Evolutionary conservation across 2,797 vertebrate species (phyloP).

Genomic region (Parambassis ranga): DNA sequence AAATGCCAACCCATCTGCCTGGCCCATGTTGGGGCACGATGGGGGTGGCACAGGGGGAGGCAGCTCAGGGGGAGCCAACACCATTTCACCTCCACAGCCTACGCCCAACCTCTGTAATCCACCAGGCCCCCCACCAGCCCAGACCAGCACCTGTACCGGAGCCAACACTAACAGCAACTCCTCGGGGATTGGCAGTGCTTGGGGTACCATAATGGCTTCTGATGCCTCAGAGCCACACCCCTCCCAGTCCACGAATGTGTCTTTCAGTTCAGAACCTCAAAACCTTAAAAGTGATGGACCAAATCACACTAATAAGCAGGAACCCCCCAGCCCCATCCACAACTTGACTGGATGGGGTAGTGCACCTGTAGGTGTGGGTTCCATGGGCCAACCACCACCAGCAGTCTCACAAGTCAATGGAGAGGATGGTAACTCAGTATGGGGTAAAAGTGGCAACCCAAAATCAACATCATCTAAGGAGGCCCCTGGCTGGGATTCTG

Average conservation of each 20-base stretch:
- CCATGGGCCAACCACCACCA: slow-evolving; percentile 89
- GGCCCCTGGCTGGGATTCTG: slow-evolving; percentile 86
- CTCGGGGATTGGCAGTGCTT: slow-evolving; percentile 90
- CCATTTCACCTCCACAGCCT: slow-evolving; percentile 77
- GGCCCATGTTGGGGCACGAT: slow-evolving; percentile 94
- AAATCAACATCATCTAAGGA: slow-evolving; percentile 88
- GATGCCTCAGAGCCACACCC: slow-evolving; percentile 85
- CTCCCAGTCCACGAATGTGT: slow-evolving; percentile 94
- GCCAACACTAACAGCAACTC: slow-evolving; percentile 84
- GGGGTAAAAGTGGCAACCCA: slow-evolving; percentile 88
- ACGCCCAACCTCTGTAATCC: slow-evolving; percentile 74
- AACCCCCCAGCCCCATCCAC: slow-evolving; percentile 83
- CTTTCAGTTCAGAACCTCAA: slow-evolving; percentile 98
- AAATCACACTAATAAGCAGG: slow-evolving; percentile 93
- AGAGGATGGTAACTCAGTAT: slow-evolving; percentile 87
- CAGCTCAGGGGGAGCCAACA: slow-evolving; percentile 90
- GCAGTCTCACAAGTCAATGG: slow-evolving; percentile 90
- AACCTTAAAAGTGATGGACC: slow-evolving; percentile 99
- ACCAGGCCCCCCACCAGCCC: slow-evolving; percentile 64
- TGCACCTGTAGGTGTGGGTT: slow-evolving; percentile 72
- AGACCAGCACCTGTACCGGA: slow-evolving; percentile 78
- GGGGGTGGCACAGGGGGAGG: slow-evolving; percentile 88
- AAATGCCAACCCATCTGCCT: slow-evolving; percentile 96
- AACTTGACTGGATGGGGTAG: slow-evolving; percentile 91
- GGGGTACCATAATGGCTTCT: slow-evolving; percentile 89